A percentile compares a stretch with the other conserved stretches of the same genome.
Conservation (phyloP, 2,888 invertebrate genomes). For the Acanthoscelides obtectus region DNA sequence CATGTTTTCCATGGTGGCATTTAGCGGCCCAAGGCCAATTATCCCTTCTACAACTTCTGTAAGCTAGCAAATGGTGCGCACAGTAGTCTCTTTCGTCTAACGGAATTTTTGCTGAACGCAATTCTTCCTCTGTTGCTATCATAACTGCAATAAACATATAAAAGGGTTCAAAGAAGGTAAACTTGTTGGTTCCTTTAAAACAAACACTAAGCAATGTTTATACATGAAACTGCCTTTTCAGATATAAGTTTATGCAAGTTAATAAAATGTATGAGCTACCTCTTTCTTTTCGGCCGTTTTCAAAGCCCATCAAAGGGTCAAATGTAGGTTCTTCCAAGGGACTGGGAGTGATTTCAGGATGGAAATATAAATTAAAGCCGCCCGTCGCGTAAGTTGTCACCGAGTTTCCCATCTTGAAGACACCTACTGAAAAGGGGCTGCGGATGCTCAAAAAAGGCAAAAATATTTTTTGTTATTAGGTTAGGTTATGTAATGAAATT, state of each 20-base stretch:
- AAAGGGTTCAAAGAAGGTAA: background rate
- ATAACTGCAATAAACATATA: slow-evolving; percentile 55
- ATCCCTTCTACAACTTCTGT: slow-evolving; percentile 65
- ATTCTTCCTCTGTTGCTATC: slow-evolving; percentile 69
- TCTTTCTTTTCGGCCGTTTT: slow-evolving; percentile 68
- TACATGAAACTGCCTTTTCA: too few relatives aligned
- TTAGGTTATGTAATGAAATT: too few relatives aligned
- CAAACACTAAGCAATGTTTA: too few relatives aligned
- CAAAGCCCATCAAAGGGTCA: slow-evolving; percentile 71
- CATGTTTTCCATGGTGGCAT: slow-evolving; percentile 75
- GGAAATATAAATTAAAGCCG: slow-evolving; percentile 36
- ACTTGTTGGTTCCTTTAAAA: too few relatives aligned
- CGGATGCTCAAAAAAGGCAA: too few relatives aligned
- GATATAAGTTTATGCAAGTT: too few relatives aligned
- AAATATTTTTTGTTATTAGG: too few relatives aligned
- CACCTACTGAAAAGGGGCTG: too few relatives aligned
- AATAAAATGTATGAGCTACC: too few relatives aligned
- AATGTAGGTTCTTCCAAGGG: slow-evolving; percentile 60
- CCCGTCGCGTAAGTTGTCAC: slow-evolving; percentile 34
- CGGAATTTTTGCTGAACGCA: slow-evolving; percentile 72
- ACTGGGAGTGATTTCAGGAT: slow-evolving; percentile 43
- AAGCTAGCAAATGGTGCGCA: slow-evolving; percentile 68
- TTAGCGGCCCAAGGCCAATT: slow-evolving; percentile 65
- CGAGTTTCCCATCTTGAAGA: slow-evolving; percentile 40
- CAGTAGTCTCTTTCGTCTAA: slow-evolving; percentile 74